phyloP scores from a whole-genome alignment of 2,888 invertebrate genomes.

The Brachynemurus nebulosus region DNA sequence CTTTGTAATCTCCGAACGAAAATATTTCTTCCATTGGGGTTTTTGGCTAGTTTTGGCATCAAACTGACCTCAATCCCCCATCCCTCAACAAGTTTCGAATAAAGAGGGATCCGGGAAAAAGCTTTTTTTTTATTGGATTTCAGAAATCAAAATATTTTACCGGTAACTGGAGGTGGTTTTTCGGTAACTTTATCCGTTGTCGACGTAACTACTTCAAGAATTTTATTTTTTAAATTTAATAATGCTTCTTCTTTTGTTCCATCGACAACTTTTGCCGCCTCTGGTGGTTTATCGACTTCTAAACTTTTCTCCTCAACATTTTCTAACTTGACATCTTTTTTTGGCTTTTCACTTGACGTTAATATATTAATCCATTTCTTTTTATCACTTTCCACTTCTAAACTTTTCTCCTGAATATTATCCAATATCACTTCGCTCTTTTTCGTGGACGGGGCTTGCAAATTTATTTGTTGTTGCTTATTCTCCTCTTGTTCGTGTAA shows the following conservation, averaged over 20 bases:
- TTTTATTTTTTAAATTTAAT: conserved; percentile 26
- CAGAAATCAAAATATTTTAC: too few relatives aligned
- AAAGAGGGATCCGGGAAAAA: too few relatives aligned
- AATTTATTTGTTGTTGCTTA: too few relatives aligned
- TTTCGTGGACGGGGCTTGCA: neutral
- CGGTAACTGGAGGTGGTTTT: conserved; percentile 12
- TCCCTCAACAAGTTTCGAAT: too few relatives aligned
- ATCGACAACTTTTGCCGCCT: neutral
- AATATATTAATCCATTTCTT: conserved; percentile 3
- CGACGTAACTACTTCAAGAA: conserved; percentile 23
- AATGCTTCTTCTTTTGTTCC: conserved; percentile 16
- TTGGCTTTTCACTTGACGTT: conserved; percentile 10
- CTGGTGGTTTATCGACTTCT: conserved; percentile 13
- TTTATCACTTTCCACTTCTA: conserved; percentile 13
- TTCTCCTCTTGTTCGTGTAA: too few relatives aligned
- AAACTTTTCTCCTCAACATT: conserved; percentile 26
- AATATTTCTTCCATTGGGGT: too few relatives aligned
- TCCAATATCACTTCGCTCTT: conserved; percentile 21
- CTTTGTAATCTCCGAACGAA: too few relatives aligned
- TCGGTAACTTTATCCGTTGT: conserved; percentile 20
- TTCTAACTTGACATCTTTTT: conserved; percentile 20
- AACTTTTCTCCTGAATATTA: conserved; percentile 26
- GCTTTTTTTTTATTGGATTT: too few relatives aligned
- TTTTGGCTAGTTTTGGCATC: too few relatives aligned
- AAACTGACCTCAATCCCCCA: too few relatives aligned